Evolutionary conservation across 2,797 vertebrate species (phyloP), one percentile per base, ranked within the genome.

Genomic region (Sebastes minor): DNA sequence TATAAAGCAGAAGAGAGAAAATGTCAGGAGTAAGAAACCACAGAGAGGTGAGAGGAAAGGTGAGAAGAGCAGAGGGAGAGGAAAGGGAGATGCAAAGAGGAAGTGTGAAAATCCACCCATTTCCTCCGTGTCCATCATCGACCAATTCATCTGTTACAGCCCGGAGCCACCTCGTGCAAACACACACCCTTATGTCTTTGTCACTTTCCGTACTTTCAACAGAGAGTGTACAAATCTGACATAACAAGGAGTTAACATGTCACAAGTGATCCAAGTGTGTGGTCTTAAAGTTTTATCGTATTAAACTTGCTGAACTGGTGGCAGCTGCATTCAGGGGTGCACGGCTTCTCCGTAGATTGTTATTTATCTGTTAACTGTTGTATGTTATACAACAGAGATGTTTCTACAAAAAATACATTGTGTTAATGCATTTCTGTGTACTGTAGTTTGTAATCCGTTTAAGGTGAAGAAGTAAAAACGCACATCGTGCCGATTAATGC

Each of bases 71-170:
- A 35, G 74, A 63, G 78, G 72, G 80, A 77, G 67, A 62, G 78
- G 77, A 85, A 86, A 27, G 38, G 9, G 74, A 76, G 84, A 79
- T 61, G 63, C 49, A 23, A 35, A 80, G 75, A 84, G 84, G 86
- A 92, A 75, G 76, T 77, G 79, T 72, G 76, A 84, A 86, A 93
- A 81, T 73, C 72, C 71, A 77, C 76, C 78, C 65, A 27, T 84
- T 90, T 91, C 80, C 84, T 86, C 12, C 76, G 7, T 71, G 86
- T 86, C 91, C 77, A 82, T 92, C 89, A 90, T 73, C 64, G 6
- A 32, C 69, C 57, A 67, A 13, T 66, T 87, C 55, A 67, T 78
- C 83, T 62, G 65, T 71, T 62, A 68, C 71, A 83, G 38, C 57
- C 55, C 57, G 61, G 60, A 82, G 76, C 53, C 56, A 42, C 62